phyloP scores from a whole-genome alignment of 2,888 invertebrate species.

The Venusia cambrica region DNA sequence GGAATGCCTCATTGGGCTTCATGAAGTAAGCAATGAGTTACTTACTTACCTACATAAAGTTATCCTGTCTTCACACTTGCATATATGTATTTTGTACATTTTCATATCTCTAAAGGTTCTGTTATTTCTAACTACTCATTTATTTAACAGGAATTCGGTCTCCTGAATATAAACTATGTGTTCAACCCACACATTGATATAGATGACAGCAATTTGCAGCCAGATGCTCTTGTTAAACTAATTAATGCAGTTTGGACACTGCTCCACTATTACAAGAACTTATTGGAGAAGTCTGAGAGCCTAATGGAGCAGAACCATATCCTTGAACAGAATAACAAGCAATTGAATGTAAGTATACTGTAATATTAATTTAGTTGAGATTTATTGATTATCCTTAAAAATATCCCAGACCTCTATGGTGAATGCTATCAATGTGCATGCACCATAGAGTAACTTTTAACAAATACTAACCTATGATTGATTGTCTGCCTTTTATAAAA shows the following conservation, averaged over 20 bases:
- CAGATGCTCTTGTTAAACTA: constrained; percentile 59
- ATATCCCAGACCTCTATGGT: too few relatives aligned
- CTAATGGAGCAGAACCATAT: constrained; percentile 60
- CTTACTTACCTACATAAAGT: not conserved
- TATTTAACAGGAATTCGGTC: constrained; percentile 60
- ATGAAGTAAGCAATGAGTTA: constrained; percentile 51
- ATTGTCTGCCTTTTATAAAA: too few relatives aligned
- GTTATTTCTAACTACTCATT: too few relatives aligned
- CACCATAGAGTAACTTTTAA: too few relatives aligned
- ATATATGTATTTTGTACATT: too few relatives aligned
- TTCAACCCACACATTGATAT: constrained; percentile 68
- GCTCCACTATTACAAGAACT: constrained; percentile 57
- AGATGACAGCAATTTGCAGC: constrained; percentile 40
- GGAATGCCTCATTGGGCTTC: constrained; percentile 67
- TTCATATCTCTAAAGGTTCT: too few relatives aligned
- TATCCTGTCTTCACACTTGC: not conserved
- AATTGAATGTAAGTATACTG: constrained; percentile 65
- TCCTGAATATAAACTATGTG: constrained; percentile 58
- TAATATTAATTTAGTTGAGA: too few relatives aligned
- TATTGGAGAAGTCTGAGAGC: constrained; percentile 48
- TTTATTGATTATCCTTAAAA: too few relatives aligned
- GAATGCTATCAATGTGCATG: too few relatives aligned
- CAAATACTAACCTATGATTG: too few relatives aligned
- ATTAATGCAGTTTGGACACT: constrained; percentile 64
- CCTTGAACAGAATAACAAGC: constrained; percentile 62